Percentiles rank a stretch among this genome's conserved stretches.
Evolutionary conservation across 2,888 invertebrate species (phyloP).

Genomic region (Anthoptus insignis): DNA sequence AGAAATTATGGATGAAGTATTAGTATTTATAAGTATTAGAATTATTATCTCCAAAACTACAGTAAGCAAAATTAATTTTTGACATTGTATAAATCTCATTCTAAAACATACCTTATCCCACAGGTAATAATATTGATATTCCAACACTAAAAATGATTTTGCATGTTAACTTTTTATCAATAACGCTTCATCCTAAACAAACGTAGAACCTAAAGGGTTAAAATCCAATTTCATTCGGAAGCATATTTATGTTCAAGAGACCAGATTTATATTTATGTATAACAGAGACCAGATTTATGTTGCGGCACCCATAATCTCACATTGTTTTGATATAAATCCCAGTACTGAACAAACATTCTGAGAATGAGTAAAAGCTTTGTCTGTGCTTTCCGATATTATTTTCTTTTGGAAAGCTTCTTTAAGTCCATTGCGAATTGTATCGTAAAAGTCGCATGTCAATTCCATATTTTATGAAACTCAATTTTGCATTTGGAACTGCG

Average conservation of each 20-base stretch:
- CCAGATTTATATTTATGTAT: slow-evolving; percentile 7
- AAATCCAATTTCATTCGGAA: slow-evolving; percentile 1
- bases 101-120: too few species aligned
- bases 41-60: too few species aligned
- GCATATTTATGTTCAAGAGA: background rate
- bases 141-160: too few species aligned
- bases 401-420: background rate
- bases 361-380: background rate
- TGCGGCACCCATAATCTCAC: background rate
- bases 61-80: too few species aligned
- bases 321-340: slow-evolving; percentile 7
- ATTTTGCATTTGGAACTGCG: too few species aligned
- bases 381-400: slow-evolving; percentile 1
- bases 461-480: too few species aligned
- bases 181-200: background rate
- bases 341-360: background rate
- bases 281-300: background rate
- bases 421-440: background rate
- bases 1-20: too few species aligned
- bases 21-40: too few species aligned
- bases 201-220: background rate
- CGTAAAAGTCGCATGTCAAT: background rate
- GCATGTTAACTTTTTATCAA: background rate
- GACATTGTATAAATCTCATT: too few species aligned
- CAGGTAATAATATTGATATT: too few species aligned